Conservation (phyloP, 2,888 invertebrate species). For the Lingula anatina region DNA sequence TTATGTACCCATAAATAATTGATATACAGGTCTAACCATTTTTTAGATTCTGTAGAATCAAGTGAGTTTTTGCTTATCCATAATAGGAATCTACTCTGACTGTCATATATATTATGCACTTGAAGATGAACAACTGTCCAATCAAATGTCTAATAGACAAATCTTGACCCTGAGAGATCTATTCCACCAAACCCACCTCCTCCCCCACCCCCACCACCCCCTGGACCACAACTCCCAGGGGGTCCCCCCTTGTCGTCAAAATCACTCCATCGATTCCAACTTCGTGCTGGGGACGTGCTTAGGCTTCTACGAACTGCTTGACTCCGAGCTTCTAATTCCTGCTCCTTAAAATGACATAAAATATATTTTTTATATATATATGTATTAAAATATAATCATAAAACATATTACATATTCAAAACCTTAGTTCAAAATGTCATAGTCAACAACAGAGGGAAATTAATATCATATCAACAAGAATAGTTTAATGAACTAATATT, state of each 20-base stretch:
- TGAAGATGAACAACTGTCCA: too few relatives aligned
- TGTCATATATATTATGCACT: too few relatives aligned
- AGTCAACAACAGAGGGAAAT: neutral
- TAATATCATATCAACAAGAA: neutral
- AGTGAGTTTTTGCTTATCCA: too few relatives aligned
- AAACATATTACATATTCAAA: too few relatives aligned
- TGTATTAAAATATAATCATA: too few relatives aligned
- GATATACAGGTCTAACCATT: too few relatives aligned
- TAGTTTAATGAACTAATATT: too few relatives aligned
- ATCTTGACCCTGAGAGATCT: conserved; percentile 28
- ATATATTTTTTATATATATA: too few relatives aligned
- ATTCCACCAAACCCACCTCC: conserved; percentile 19
- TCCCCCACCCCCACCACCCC: conserved; percentile 15
- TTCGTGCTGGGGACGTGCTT: conserved; percentile 22
- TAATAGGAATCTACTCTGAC: too few relatives aligned
- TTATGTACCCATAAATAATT: too few relatives aligned
- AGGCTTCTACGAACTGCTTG: neutral
- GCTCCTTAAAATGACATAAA: conserved; percentile 30
- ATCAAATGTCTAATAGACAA: conserved; percentile 37
- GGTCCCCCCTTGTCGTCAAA: conserved; percentile 19
- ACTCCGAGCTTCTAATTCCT: conserved; percentile 13
- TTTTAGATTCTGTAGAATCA: too few relatives aligned
- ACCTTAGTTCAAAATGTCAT: too few relatives aligned
- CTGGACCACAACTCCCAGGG: conserved; percentile 20
- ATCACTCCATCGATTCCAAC: conserved; percentile 19